phyloP scores from a whole-genome alignment of 2,888 invertebrate genomes.

The Suillia variegata region DNA sequence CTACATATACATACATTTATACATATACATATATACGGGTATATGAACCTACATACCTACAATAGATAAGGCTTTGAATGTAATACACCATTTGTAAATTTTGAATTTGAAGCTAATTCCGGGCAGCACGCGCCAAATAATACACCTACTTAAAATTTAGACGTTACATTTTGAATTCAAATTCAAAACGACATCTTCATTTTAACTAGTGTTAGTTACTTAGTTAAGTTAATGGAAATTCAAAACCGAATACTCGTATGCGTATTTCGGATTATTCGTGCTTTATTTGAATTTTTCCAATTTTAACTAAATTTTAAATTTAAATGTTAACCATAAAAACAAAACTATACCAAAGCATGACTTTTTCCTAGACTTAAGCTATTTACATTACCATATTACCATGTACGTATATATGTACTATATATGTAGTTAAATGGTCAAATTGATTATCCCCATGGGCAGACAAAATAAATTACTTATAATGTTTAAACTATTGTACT shows the following conservation, averaged over 20 bases:
- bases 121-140: constrained; percentile 17
- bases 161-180: background rate
- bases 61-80: constrained; percentile 5
- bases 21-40: no score
- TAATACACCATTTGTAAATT: background rate
- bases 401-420: constrained; percentile 2
- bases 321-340: constrained; percentile 11
- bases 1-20: no score
- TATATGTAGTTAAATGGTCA: constrained; percentile 9
- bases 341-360: constrained; percentile 24
- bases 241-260: no score
- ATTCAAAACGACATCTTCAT: no score
- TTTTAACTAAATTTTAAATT: background rate
- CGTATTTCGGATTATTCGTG: no score
- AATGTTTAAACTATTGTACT: constrained; percentile 13
- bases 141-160: constrained; percentile 5
- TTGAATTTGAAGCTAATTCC: constrained; percentile 1
- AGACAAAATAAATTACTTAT: constrained; percentile 8
- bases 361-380: background rate
- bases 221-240: no score
- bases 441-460: background rate
- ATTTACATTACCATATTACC: no score
- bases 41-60: no score
- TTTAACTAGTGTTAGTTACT: no score
- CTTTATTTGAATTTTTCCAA: background rate